Evolutionary conservation across 2,797 vertebrate genomes (phyloP).

Genomic region (Pangasius krempfi): DNA sequence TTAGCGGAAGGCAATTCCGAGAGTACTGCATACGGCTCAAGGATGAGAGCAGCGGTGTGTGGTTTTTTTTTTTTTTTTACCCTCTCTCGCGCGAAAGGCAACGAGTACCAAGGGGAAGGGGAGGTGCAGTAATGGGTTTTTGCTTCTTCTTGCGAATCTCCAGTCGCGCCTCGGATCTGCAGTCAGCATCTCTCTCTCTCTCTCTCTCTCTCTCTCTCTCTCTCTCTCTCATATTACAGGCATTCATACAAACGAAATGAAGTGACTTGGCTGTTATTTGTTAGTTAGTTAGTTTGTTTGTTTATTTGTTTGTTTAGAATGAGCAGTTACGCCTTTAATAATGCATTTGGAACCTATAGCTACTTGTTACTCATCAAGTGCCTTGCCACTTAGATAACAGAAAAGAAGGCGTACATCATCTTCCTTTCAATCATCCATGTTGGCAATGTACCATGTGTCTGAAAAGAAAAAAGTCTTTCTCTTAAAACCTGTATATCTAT

Average conservation of each 20-base stretch:
- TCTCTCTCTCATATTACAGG: not conserved
- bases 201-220: conserved; percentile 38
- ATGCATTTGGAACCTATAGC: not conserved
- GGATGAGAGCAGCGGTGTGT: conserved; percentile 43
- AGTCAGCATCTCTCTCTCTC: conserved; percentile 42
- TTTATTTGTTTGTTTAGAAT: not conserved
- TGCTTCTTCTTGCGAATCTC: conserved; percentile 56
- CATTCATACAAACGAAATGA: not conserved
- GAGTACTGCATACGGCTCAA: conserved; percentile 53
- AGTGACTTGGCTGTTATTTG: not conserved
- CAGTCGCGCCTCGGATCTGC: conserved; percentile 55
- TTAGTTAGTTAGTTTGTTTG: not conserved
- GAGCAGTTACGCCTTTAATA: not conserved
- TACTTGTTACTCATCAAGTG: not conserved
- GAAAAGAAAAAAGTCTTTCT: not conserved
- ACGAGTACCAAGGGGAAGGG: conserved; percentile 46
- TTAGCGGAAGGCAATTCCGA: conserved; percentile 42
- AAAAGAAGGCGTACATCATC: not conserved
- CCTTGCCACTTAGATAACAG: not conserved
- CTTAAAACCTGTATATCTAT: not conserved
- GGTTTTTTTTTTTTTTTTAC: not conserved
- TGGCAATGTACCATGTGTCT: not conserved
- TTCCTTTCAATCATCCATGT: not conserved
- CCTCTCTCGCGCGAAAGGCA: conserved; percentile 11
- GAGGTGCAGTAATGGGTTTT: conserved; percentile 44